Evolutionary conservation across 2,888 invertebrate species (phyloP).

Genomic region (Netelia melanura): DNA sequence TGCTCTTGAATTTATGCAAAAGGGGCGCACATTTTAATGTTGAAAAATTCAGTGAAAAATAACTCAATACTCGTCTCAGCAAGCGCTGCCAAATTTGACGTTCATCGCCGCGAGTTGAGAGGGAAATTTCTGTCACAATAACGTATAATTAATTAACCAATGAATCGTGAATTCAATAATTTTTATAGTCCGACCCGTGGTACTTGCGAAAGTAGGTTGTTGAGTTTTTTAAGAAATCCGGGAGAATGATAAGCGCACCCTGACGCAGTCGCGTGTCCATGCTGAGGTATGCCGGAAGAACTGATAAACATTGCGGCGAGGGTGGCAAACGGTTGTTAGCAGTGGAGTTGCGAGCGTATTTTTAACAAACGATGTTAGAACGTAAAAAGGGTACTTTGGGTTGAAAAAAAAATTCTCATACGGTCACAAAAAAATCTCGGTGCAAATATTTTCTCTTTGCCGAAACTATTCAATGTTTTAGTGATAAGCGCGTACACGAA

Average conservation of each 20-base stretch:
- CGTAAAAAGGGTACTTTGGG: slow-evolving; percentile 20
- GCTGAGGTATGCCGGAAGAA: slow-evolving; percentile 26
- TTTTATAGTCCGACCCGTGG: background rate
- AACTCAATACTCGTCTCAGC: slow-evolving; percentile 24
- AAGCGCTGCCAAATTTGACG: slow-evolving; percentile 21
- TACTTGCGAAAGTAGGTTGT: background rate
- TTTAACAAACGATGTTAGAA: slow-evolving; percentile 13
- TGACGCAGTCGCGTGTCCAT: slow-evolving; percentile 12
- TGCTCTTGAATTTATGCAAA: background rate
- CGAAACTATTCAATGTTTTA: background rate
- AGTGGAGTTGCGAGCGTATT: slow-evolving; percentile 3
- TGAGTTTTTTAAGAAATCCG: background rate
- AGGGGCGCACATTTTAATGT: background rate
- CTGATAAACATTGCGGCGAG: slow-evolving; percentile 44
- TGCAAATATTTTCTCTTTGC: background rate
- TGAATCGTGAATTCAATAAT: slow-evolving; percentile 7
- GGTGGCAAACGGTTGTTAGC: slow-evolving; percentile 27
- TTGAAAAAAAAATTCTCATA: background rate
- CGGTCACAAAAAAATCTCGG: background rate
- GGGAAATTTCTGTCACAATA: slow-evolving; percentile 2
- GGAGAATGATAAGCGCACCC: background rate
- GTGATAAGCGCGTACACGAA: background rate
- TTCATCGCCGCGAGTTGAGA: background rate
- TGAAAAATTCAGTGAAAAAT: background rate
- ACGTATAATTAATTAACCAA: background rate